Evolutionary conservation across 2,888 invertebrate species (phyloP).

Genomic region (Antitype chi): DNA sequence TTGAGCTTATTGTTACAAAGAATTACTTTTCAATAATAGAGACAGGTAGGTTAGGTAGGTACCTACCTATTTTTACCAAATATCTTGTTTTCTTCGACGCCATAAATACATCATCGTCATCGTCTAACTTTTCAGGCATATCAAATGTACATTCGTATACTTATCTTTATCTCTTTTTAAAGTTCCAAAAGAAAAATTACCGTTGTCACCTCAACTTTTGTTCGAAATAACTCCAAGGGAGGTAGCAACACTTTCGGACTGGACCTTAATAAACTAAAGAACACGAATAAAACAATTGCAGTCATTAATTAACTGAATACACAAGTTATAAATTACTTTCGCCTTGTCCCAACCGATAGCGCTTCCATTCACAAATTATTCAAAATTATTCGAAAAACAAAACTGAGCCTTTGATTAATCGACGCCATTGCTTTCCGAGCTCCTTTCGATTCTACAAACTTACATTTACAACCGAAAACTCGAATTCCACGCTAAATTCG

Average conservation of each 20-base stretch:
- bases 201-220: conserved; percentile 62
- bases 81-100: too few relatives aligned
- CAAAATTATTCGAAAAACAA: conserved; percentile 83
- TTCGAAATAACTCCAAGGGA: conserved; percentile 59
- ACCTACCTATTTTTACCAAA: too few relatives aligned
- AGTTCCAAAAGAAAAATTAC: conserved; percentile 17
- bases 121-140: background rate
- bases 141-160: background rate
- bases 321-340: conserved; percentile 81
- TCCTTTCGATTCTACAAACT: conserved; percentile 69
- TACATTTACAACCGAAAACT: conserved; percentile 45
- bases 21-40: too few relatives aligned
- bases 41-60: too few relatives aligned
- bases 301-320: conserved; percentile 82
- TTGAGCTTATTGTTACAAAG: too few relatives aligned
- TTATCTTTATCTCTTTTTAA: background rate
- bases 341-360: conserved; percentile 76
- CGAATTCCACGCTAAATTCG: conserved; percentile 41
- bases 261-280: conserved; percentile 71
- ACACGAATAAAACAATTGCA: conserved; percentile 76
- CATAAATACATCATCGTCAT: too few relatives aligned
- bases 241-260: conserved; percentile 54
- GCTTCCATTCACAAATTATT: conserved; percentile 85
- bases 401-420: conserved; percentile 80
- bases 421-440: conserved; percentile 76